Evolutionary conservation across 2,888 invertebrate genomes (phyloP), one percentile per base, ranked within the genome.

Genomic region (Leucophora obtusa): DNA sequence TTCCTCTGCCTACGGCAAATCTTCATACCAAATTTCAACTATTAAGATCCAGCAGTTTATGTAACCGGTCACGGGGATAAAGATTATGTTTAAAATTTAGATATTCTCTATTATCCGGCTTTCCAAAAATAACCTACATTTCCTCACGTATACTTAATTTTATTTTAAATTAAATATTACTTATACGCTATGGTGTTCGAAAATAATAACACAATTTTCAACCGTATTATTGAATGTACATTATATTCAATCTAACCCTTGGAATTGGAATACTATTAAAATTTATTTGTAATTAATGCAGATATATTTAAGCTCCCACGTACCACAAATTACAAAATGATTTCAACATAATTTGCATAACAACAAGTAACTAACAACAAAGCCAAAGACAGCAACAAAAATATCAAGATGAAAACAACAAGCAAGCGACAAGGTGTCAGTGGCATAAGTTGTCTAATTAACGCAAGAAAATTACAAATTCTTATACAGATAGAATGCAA

Each of bases 401-500:
- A 60, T 43, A 70, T 78, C 54, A 72, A 71, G 33, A 56, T 62
- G 47, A 78, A 77, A 63, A 71, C 71, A 66, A 53, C 54, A 17
- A 56, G 69, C 58, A 66, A 73, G 24, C 54, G 66, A 66, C 77
- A 81, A 73, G 66, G 77, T 77, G 81, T 81, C 81, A 81, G 66
- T 73, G 66, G 69, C 73, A 81, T 66, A 77, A 73, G 77, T 77
- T 81, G 77, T 58, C 77, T 81, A 77, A 81, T 81, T 81, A 81
- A 81, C 81, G 70, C 77, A 81, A 74, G 73, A 70, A 81, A 74
- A 70, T 81, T 74, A 77, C 65, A 81, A 74, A 66, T 60, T 60
- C 69, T 56, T 38, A 51, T 18, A 15, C 38, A 47, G 43, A 47
- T n/a, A 62, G n/a, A 50, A 43, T 17, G 21, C 10, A 14, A 62